phyloP scores from a whole-genome alignment of 2,797 vertebrate genomes.

The Avahi laniger region DNA sequence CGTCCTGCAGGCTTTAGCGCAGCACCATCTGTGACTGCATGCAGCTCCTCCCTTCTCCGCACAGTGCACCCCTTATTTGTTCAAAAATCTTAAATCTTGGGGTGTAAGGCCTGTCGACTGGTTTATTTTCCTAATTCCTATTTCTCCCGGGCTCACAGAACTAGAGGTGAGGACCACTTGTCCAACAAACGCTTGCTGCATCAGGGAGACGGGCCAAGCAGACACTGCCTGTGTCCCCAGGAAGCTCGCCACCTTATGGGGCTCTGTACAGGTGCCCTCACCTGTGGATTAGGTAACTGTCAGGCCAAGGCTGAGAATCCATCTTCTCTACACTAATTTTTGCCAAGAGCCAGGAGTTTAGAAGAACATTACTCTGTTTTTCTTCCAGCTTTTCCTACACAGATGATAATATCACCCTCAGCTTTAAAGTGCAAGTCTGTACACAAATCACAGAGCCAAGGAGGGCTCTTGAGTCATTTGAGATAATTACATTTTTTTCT shows the following conservation, averaged over 20 bases:
- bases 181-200: background rate
- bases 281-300: background rate
- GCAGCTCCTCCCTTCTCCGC: background rate
- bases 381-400: constrained; percentile 14
- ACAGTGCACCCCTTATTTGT: background rate
- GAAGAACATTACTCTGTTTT: constrained; percentile 23
- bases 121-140: background rate
- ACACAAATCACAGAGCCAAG: background rate
- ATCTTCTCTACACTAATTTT: background rate
- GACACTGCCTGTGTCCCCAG: background rate
- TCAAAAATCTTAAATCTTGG: background rate
- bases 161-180: too few relatives aligned
- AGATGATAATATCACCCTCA: background rate
- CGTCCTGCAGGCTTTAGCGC: background rate
- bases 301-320: background rate
- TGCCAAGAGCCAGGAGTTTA: background rate
- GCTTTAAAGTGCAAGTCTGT: background rate
- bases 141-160: background rate
- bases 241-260: background rate
- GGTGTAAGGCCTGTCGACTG: background rate
- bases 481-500: background rate
- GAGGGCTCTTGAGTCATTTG: constrained; percentile 33
- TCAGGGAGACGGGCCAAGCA: background rate
- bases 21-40: background rate
- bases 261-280: background rate